A percentile compares a stretch with the other conserved stretches of the same genome.
Conservation (phyloP, 2,113 vertebrate genomes). For the Pseudopipra pipra region DNA sequence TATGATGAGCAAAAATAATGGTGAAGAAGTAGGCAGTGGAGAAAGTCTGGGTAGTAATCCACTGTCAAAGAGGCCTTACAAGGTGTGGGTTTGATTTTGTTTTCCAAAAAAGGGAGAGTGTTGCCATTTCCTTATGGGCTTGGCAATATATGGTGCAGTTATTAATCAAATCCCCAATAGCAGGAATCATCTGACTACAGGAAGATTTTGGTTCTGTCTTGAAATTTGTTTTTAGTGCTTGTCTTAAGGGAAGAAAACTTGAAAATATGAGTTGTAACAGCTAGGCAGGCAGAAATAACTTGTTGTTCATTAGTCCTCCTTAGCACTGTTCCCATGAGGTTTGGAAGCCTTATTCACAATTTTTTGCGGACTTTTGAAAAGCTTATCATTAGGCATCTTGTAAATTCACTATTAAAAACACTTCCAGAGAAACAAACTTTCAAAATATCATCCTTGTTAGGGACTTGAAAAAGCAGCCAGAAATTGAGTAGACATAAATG, state of each 20-base stretch:
- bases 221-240: constrained; percentile 11
- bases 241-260: constrained; percentile 7
- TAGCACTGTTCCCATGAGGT: not conserved
- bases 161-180: not conserved
- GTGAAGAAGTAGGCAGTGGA: not conserved
- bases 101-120: not conserved
- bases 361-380: constrained; percentile 22
- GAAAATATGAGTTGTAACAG: not conserved
- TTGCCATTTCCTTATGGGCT: not conserved
- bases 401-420: not conserved
- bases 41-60: not conserved
- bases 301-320: constrained; percentile 13
- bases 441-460: not conserved
- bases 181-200: not conserved
- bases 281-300: not conserved
- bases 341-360: not conserved
- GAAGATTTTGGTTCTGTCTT: constrained; percentile 1
- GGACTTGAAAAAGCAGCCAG: not conserved
- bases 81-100: not conserved
- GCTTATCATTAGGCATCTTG: not conserved
- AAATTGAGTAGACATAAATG: not conserved
- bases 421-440: not conserved
- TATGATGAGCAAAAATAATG: not conserved
- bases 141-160: not conserved
- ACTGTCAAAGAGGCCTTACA: not conserved